These are phyloP conservation scores for Anseranas semipalmata DNA, from an alignment of 2,113 vertebrate species.

Conservation along the genomic window DNA sequence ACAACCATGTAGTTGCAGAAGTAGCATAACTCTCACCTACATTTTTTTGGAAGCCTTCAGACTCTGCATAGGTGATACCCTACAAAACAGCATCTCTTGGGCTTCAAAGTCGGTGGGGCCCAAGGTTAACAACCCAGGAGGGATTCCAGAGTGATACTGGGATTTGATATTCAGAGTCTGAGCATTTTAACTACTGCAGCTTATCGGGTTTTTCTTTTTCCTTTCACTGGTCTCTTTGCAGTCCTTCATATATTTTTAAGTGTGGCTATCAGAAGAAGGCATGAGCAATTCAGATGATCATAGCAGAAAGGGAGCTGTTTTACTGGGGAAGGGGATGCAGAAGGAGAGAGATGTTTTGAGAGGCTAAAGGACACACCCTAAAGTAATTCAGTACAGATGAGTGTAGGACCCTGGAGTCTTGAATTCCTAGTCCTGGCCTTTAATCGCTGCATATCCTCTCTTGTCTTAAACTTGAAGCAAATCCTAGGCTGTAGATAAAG, in stretches of 20 bases:
- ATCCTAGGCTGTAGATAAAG: slow-evolving; percentile 8
- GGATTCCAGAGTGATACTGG: not conserved
- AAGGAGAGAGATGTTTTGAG: not conserved
- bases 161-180: not conserved
- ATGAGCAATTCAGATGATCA: not conserved
- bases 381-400: not conserved
- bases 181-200: not conserved
- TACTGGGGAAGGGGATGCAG: not conserved
- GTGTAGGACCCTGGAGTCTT: not conserved
- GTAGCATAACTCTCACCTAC: not conserved
- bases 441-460: not conserved
- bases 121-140: not conserved
- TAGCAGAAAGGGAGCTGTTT: not conserved
- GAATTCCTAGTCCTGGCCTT: not conserved
- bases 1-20: not conserved
- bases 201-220: not conserved
- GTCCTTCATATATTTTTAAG: not conserved
- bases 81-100: not conserved
- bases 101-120: not conserved
- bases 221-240: not conserved
- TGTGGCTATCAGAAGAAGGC: not conserved
- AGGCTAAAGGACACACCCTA: not conserved
- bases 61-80: not conserved
- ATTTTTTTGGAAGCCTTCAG: not conserved
- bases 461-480: not conserved